These are phyloP conservation scores for Patiria miniata DNA, from an alignment of 35 echinoderm and acorn worm genomes.

Conservation along the genomic window DNA sequence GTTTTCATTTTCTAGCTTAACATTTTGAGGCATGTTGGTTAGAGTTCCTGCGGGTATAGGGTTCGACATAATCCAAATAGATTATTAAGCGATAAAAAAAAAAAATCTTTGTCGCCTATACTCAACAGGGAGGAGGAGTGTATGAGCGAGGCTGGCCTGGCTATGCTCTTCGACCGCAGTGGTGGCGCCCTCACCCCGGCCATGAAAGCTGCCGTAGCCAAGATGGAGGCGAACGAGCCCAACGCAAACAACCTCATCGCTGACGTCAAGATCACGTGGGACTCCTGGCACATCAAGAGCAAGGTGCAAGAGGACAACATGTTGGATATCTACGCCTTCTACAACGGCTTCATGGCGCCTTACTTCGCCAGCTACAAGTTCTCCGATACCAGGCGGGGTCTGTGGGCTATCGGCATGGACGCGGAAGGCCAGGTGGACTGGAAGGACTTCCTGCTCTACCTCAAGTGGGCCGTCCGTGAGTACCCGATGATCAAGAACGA, in stretches of 20 bases:
- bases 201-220: constrained; percentile 43
- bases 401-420: constrained; percentile 60
- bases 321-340: constrained; percentile 49
- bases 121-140: constrained; percentile 64
- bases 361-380: constrained; percentile 31
- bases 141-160: constrained; percentile 39
- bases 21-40: no score
- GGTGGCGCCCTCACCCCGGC: constrained; percentile 46
- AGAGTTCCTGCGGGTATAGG: no score
- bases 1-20: no score
- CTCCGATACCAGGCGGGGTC: background rate
- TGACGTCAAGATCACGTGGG: constrained; percentile 36
- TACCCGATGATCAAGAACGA: constrained; percentile 37
- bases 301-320: constrained; percentile 23
- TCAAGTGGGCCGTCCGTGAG: constrained; percentile 41
- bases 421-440: constrained; percentile 49
- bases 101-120: no score
- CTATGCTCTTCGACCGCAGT: constrained; percentile 36
- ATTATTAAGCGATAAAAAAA: no score
- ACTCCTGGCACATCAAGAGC: constrained; percentile 51
- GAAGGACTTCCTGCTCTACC: constrained; percentile 49
- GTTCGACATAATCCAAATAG: no score
- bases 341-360: constrained; percentile 62
- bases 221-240: background rate
- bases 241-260: constrained; percentile 38